Conservation (phyloP, 2,888 invertebrate species). For the Byasa hedistus region DNA sequence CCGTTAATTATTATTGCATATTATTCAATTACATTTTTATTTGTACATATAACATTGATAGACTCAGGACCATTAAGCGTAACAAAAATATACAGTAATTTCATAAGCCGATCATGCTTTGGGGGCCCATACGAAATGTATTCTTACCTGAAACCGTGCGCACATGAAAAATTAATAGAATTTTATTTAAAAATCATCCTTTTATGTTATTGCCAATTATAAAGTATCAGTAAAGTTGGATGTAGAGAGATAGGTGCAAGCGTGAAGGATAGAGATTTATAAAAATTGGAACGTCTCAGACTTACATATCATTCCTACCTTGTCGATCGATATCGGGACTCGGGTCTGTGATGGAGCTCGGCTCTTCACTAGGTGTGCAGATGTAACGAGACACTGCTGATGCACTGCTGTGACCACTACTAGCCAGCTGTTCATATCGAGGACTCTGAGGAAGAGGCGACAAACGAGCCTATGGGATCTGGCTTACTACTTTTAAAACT, state of each 20-base stretch:
- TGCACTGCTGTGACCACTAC: slow-evolving; percentile 72
- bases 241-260: slow-evolving; percentile 21
- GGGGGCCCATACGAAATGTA: slow-evolving; percentile 33
- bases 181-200: slow-evolving; percentile 27
- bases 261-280: slow-evolving; percentile 49
- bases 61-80: slow-evolving; percentile 60
- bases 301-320: slow-evolving; percentile 81
- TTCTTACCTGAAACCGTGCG: slow-evolving; percentile 39
- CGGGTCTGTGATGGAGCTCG: slow-evolving; percentile 66
- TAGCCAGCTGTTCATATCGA: slow-evolving; percentile 73
- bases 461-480: slow-evolving; percentile 4
- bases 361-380: slow-evolving; percentile 68
- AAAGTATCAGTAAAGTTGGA: slow-evolving; percentile 19
- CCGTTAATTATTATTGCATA: not conserved
- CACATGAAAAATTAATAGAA: slow-evolving; percentile 22
- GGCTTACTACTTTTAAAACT: not conserved
- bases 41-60: slow-evolving; percentile 36
- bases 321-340: slow-evolving; percentile 72
- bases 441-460: slow-evolving; percentile 59
- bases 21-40: not conserved
- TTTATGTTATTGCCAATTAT: slow-evolving; percentile 22
- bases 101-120: slow-evolving; percentile 40
- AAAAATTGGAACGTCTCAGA: slow-evolving; percentile 76
- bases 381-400: slow-evolving; percentile 67
- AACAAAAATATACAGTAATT: slow-evolving; percentile 36